A percentile compares a stretch with the other conserved stretches of the same genome.
phyloP scores from a whole-genome alignment of 2,888 invertebrate genomes.

The Geotrupes spiniger region DNA sequence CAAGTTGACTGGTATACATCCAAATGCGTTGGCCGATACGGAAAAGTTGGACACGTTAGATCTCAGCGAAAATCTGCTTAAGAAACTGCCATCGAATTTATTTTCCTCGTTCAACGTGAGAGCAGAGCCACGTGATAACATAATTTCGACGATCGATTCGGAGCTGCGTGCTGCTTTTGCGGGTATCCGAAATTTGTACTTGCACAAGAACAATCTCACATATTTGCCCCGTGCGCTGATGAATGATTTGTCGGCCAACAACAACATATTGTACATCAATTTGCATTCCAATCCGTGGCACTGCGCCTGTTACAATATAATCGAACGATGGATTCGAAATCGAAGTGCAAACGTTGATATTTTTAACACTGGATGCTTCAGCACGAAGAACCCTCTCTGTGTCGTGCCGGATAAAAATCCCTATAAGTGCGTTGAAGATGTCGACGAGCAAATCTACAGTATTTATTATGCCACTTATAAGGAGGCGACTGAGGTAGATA shows the following conservation, averaged over 20 bases:
- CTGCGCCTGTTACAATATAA: slow-evolving; percentile 14
- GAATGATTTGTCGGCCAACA: not conserved
- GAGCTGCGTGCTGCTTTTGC: too few relatives aligned
- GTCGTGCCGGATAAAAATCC: slow-evolving; percentile 1
- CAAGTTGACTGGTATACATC: not conserved
- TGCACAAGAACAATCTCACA: slow-evolving; percentile 14
- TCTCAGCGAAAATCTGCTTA: slow-evolving; percentile 10
- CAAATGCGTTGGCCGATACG: not conserved
- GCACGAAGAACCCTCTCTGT: slow-evolving; percentile 11
- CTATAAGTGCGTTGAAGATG: slow-evolving; percentile 7
- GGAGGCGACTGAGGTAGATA: too few relatives aligned
- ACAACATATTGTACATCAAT: slow-evolving; percentile 1
- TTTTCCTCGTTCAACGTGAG: slow-evolving; percentile 8
- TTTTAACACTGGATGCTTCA: slow-evolving; percentile 9
- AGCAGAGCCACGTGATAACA: not conserved
- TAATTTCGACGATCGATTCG: too few relatives aligned
- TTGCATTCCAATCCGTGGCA: slow-evolving; percentile 17
- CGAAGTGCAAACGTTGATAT: not conserved
- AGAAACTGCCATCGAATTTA: not conserved
- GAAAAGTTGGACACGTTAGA: slow-evolving; percentile 1
- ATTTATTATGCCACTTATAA: slow-evolving; percentile 5
- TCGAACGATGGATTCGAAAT: slow-evolving; percentile 4
- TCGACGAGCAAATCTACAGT: slow-evolving; percentile 13
- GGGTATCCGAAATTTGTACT: slow-evolving; percentile 3
- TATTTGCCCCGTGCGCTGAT: slow-evolving; percentile 10